Base-by-base conservation (phyloP, 1,140 invertebrate genomes). In the Oreohelix idahoensis region DNA sequence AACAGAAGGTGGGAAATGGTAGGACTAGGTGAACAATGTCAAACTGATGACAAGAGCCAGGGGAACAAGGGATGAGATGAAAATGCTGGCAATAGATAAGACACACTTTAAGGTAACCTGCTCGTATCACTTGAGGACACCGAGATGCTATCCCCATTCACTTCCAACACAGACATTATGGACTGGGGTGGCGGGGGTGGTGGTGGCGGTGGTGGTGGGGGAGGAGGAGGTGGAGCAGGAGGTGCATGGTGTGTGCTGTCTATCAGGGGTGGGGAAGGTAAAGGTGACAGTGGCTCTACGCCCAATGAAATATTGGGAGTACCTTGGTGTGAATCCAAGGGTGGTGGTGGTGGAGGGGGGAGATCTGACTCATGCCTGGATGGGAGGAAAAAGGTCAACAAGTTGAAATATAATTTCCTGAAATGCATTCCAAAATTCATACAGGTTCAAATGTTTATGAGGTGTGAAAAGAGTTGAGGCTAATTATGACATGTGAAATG, bases 261-360 rank as follows among this genome's bases (percentile, higher is more conserved):
- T 5, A 38, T 49, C 1, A 87, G 85, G 63, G 85, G 79, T 13
- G 83, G 84, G 69, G 84, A 81, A 42, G 85, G 86, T 73, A 81
- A 45, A 0, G 93, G 93, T 11, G 93, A 94, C 0, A 76, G 85
- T 0, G 73, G 23, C 20, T 15, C 53, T n/a, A 58, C 53, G 4
- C 53, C 79, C 53, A 58, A 93, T 42, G 35, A 32, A 11, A 94
- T 94, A 51, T 94, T 93, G 17, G 94, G 94, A 13, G 94, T 94
- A 69, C 90, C 76, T 42, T 83, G 82, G 74, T 84, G 70, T 53
- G 53, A 82, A 49, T 86, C 80, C 38, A 74, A 90, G 93, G 90
- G 89, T 36, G 88, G 88, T 39, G 77, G 66, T 39, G 84, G 81
- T 23, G 93, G 94, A 36, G 94, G 94, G 10, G 95, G 95, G 39